Evolutionary conservation across 2,797 vertebrate species (phyloP), one percentile per base, ranked within the genome.

Genomic region (Crax fasciolata): DNA sequence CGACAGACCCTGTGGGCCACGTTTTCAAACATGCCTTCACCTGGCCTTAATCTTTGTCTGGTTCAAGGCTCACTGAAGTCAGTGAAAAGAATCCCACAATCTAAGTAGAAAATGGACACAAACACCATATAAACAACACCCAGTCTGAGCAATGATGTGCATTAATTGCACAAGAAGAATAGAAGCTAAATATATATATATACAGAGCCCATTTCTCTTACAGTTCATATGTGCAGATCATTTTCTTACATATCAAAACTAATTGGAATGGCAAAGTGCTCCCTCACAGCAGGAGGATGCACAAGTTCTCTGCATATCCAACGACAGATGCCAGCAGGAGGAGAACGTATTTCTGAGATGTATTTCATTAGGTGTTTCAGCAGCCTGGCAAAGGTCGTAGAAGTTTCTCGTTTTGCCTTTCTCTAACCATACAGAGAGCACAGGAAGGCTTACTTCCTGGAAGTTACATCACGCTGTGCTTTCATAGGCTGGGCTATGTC

Each of bases 201-300:
- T 51, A 41, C 30, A 61, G 30, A 79, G 11, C 43, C 46, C 38
- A 16, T 89, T 86, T 63, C 49, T 87, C 94, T 30, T 54, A 66
- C 74, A 58, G 74, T 77, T 90, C 77, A 49, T 57, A 67, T 68
- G 61, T 52, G 71, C 80, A 90, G 77, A 89, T 82, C 1, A 7
- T 79, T 94, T 79, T 90, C 72, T 79, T 67, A 38, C 41, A 6
- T 51, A 55, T 71, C 63, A 79, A 88, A 94, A 66, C 70, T 68
- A 87, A 94, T 32, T 63, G 73, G 91, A 94, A 93, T 93, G 77
- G 76, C 55, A 55, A 91, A 93, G 59, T 59, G n/a, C 27, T 96
- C 59, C 59, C 58, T 94, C 55, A 66, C 73, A 86, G 87, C 77
- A 89, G 72, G 68, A 92, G 24, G 30, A 71, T 63, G 66, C 52